These are phyloP conservation scores for Saturnia japonica DNA, from an alignment of 2,888 invertebrate genomes.

Conservation along the genomic window DNA sequence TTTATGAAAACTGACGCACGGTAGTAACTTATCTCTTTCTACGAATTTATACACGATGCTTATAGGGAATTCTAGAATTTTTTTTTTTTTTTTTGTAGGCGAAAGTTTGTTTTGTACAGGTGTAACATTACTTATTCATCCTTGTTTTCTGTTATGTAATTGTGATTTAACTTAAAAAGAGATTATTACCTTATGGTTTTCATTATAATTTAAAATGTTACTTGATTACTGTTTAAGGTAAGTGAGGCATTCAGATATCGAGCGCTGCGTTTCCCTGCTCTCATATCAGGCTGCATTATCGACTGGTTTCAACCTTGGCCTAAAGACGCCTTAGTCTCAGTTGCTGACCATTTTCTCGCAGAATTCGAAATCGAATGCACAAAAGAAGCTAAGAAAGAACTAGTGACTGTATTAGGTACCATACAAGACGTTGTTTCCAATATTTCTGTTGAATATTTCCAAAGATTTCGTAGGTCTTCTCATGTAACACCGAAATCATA, in stretches of 20 bases:
- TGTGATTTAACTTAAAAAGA: not conserved
- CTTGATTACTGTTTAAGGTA: conserved; percentile 81
- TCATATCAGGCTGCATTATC: conserved; percentile 98
- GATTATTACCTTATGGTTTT: not conserved
- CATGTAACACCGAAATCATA: conserved; percentile 99
- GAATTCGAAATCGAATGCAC: conserved; percentile 95
- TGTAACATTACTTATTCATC: not conserved
- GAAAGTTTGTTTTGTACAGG: too few species aligned
- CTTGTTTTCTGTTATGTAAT: not conserved
- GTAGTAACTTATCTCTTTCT: too few species aligned
- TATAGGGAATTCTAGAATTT: too few species aligned
- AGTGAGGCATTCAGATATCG: conserved; percentile 97
- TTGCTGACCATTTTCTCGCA: conserved; percentile 94
- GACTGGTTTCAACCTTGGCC: conserved; percentile 99
- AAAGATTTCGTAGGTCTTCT: conserved; percentile 94
- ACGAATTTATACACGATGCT: too few species aligned
- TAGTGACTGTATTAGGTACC: conserved; percentile 94
- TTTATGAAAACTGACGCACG: too few species aligned
- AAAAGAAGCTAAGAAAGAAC: conserved; percentile 89
- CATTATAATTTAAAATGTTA: not conserved
- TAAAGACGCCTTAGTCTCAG: conserved; percentile 94
- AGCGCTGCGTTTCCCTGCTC: conserved; percentile 95
- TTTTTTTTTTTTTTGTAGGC: too few species aligned
- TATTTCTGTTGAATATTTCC: conserved; percentile 93
- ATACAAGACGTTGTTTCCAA: conserved; percentile 96